Evolutionary conservation across 2,888 invertebrate species (phyloP).

Genomic region (Strigamia maritima): DNA sequence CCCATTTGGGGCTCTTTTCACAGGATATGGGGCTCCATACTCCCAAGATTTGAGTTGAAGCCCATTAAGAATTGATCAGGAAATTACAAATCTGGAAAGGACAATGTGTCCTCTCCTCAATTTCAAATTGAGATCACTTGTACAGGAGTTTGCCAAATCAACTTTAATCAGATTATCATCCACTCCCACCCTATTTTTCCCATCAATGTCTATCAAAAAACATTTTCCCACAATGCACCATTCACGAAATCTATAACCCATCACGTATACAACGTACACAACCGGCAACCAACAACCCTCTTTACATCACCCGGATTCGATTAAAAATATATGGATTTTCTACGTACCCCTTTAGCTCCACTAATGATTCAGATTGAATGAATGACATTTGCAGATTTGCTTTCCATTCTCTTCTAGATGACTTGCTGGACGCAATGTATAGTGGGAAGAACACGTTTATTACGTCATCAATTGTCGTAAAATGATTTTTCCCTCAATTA

Average conservation of each 20-base stretch:
- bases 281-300: not conserved
- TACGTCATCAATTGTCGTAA: slow-evolving; percentile 20
- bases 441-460: slow-evolving; percentile 19
- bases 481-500: not conserved
- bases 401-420: slow-evolving; percentile 1
- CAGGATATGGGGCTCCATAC: slow-evolving; percentile 37
- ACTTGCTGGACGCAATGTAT: slow-evolving; percentile 14
- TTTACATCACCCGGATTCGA: not conserved
- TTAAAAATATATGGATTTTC: not conserved
- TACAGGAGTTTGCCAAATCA: slow-evolving; percentile 28
- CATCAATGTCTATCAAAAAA: slow-evolving; percentile 26
- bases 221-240: slow-evolving; percentile 25
- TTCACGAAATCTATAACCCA: not conserved
- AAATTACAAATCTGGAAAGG: slow-evolving; percentile 39
- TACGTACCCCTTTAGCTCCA: slow-evolving; percentile 20
- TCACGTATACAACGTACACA: not conserved
- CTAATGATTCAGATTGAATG: not conserved
- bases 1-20: slow-evolving; percentile 35
- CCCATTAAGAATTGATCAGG: slow-evolving; percentile 38
- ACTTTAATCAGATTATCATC: slow-evolving; percentile 34
- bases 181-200: slow-evolving; percentile 34
- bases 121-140: slow-evolving; percentile 28
- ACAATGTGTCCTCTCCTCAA: slow-evolving; percentile 36
- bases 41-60: slow-evolving; percentile 37
- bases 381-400: slow-evolving; percentile 18